Base-by-base conservation (phyloP, 2,888 invertebrate species). In the Papilio gigon region DNA sequence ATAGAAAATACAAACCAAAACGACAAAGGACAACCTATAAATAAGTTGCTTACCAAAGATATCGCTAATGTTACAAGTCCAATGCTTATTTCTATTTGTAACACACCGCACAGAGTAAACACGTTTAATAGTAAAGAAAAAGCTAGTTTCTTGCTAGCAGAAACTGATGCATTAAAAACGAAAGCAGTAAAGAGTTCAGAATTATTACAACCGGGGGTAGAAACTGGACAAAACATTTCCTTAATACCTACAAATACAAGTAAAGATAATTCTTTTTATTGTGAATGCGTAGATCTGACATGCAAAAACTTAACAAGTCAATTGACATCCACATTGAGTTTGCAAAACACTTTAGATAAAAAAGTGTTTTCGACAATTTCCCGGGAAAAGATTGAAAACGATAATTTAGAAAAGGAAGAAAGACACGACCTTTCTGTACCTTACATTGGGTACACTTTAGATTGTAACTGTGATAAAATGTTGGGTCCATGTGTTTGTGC, bases 381-480 rank as follows among this genome's bases (percentile, higher is more conserved):
- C 37, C 27, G 63, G 20, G 56, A 66, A 35, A 50, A 70, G n/a
- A 53, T 61, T 11, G 27, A 67, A 35, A 35, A 67, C 35, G 27
- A 22, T 27, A n/a, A 58, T 11, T n/a, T 62, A 60, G 56, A 58
- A 50, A 64, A 42, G 42, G n/a, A 40, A 65, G 70, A 50, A 30
- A 67, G 8, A 40, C 17, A 59, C 25, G 59, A n/a, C 25, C 5
- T 50, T 9, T 56, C 64, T n/a, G 47, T 50, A 30, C 83, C 85
- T 40, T 85, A 86, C 69, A 76, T 85, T 67, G 87, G 86, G 8
- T 85, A 76, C 66, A 90, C 88, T 5, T 72, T 88, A 37, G 80
- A 85, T 70, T 87, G 87, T 76, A 75, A 80, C 63, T 88, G 88
- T 72, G 78, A 85, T 56, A 69, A 67, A 64, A 73, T 75, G 50